Evolutionary conservation across 2,888 invertebrate genomes (phyloP).

Genomic region (Gymnosoma rotundatum): DNA sequence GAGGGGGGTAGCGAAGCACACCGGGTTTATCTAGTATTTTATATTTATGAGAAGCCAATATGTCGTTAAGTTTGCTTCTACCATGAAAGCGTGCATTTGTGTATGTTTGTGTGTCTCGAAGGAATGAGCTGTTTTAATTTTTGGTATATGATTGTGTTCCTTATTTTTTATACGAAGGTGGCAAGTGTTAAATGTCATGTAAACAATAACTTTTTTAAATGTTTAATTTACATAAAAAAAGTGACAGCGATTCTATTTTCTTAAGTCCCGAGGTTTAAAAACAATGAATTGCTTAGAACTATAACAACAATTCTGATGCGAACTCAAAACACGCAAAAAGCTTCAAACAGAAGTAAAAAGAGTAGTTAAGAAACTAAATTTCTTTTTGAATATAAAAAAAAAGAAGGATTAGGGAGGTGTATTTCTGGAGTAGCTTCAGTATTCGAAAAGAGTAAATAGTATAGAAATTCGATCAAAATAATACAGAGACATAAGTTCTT

Average conservation of each 20-base stretch:
- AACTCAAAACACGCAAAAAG: neutral
- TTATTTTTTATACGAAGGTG: constrained; percentile 49
- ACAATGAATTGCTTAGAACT: neutral
- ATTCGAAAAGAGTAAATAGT: too few relatives aligned
- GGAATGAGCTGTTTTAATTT: constrained; percentile 3
- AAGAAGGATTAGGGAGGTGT: too few relatives aligned
- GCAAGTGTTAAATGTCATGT: constrained; percentile 69
- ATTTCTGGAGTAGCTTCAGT: too few relatives aligned
- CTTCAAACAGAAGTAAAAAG: too few relatives aligned
- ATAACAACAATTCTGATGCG: too few relatives aligned
- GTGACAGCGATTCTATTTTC: constrained; percentile 42
- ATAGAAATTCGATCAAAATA: too few relatives aligned
- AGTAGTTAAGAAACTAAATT: too few relatives aligned
- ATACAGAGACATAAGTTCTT: too few relatives aligned
- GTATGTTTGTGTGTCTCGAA: neutral
- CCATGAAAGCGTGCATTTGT: neutral
- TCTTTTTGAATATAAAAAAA: too few relatives aligned
- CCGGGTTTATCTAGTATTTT: too few relatives aligned
- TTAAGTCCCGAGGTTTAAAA: neutral
- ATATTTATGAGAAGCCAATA: constrained; percentile 67
- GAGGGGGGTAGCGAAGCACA: too few relatives aligned
- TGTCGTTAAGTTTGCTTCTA: constrained; percentile 52
- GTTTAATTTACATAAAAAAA: constrained; percentile 47
- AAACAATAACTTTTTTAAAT: constrained; percentile 65
- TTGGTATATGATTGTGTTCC: neutral